Evolutionary conservation across 30 jellyfish, hydroid and myxozoan genomes (phyloP), one percentile per base, ranked within the genome.

Genomic region (Haliclystus octoradiatus): DNA sequence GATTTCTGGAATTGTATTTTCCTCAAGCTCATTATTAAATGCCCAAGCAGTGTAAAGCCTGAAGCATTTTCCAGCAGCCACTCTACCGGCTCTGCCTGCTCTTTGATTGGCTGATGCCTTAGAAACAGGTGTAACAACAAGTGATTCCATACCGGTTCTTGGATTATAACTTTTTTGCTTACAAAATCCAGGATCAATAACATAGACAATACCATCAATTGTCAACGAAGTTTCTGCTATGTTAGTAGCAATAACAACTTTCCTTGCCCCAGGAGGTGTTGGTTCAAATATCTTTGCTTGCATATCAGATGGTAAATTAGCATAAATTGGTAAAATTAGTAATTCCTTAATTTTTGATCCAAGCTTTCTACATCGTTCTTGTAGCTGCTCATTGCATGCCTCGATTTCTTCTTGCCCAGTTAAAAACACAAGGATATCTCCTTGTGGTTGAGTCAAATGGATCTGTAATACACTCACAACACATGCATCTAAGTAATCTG

Each of bases 21-120:
- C 99, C 64, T 92, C 99, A 61, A 92, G 90, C 76, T 92, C 99
- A 62, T 92, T 92, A 49, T 84, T 80, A 60, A 78, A 92, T 4
- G 99, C 99, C 99, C 99, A 92, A 2, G 96, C 96, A 0, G 99
- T 92, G 68, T 73, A 92, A 30, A 92, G 81, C 14, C 99, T 80
- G 61, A 92, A 92, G 69, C 99, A 92, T 62, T 92, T 92, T 1
- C 99, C 99, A 49, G 99, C 96, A 1, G 99, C 99, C 5, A 84
- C 96, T 57, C 99, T 78, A 14, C 99, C 99, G 2, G 99, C 99
- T 19, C 99, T 69, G 9, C 99, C 99, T 0, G 99, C 99, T 63
- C 99, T 65, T 66, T 92, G 99, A 62, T 92, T 81, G 19, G 99
- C 96, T 3, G 96, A 83, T 2, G 99, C 99, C 68, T 92, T 92